phyloP scores from a whole-genome alignment of 2,888 invertebrate species.

The Trissoscelio sp. region DNA sequence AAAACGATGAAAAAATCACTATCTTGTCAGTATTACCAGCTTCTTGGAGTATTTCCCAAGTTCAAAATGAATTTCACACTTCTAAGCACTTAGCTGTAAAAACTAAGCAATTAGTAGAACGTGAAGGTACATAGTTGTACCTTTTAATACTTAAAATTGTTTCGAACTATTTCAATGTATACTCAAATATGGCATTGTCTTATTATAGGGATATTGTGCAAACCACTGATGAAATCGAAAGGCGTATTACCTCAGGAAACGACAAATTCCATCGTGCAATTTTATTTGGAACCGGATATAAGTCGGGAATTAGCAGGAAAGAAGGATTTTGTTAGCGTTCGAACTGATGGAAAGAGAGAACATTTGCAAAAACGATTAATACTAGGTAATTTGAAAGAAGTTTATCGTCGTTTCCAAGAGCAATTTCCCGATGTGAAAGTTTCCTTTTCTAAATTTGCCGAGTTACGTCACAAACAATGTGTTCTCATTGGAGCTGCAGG shows the following conservation, averaged over 20 bases:
- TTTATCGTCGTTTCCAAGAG: conserved; percentile 33
- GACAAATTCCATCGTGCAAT: neutral
- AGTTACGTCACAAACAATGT: conserved; percentile 52
- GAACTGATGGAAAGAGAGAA: conserved; percentile 4
- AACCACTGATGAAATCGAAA: neutral
- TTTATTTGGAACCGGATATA: conserved; percentile 8
- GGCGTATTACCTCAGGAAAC: conserved; percentile 8
- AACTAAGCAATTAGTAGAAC: conserved; percentile 15
- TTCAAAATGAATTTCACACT: conserved; percentile 22
- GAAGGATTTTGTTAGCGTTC: conserved; percentile 4
- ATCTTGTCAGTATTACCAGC: conserved; percentile 18
- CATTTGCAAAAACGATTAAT: conserved; percentile 5
- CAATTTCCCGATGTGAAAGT: conserved; percentile 33
- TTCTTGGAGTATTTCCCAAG: conserved; percentile 21
- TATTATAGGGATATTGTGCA: conserved; percentile 13
- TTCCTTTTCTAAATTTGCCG: conserved; percentile 38
- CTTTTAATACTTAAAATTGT: neutral
- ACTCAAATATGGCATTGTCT: neutral
- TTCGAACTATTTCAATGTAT: neutral
- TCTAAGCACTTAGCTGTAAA: conserved; percentile 19
- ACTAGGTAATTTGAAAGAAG: conserved; percentile 30
- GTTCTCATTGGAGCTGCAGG: conserved; percentile 52
- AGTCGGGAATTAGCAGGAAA: conserved; percentile 9
- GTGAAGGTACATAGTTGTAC: conserved; percentile 10
- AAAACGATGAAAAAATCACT: conserved; percentile 9